phyloP scores from a whole-genome alignment of 2,113 vertebrate genomes.

The Pedetes capensis region DNA sequence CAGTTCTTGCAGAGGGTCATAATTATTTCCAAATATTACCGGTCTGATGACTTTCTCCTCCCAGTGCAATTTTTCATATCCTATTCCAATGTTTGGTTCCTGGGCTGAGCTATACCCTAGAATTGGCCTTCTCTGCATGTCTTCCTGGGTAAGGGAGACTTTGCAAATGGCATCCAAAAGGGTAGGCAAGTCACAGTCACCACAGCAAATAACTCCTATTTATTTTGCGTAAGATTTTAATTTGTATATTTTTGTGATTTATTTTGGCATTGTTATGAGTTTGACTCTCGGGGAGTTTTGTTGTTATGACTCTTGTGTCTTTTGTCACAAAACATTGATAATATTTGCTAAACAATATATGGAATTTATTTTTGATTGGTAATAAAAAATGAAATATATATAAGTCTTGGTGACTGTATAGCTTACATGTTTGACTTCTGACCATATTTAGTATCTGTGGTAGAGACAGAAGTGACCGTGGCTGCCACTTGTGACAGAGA shows the following conservation, averaged over 20 bases:
- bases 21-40: constrained; percentile 68
- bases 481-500: background rate
- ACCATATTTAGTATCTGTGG: background rate
- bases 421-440: background rate
- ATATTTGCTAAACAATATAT: constrained; percentile 80
- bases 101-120: constrained; percentile 65
- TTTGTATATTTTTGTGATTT: constrained; percentile 82
- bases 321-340: constrained; percentile 79
- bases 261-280: constrained; percentile 79
- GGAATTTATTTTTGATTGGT: constrained; percentile 83
- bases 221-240: constrained; percentile 81
- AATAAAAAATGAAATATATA: constrained; percentile 75
- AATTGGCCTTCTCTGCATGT: background rate
- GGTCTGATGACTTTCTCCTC: constrained; percentile 69
- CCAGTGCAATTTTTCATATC: constrained; percentile 67
- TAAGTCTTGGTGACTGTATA: constrained; percentile 17
- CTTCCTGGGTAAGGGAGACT: constrained; percentile 42
- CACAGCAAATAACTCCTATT: constrained; percentile 71
- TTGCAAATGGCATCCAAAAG: constrained; percentile 32
- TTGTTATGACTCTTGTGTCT: constrained; percentile 80
- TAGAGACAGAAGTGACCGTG: background rate
- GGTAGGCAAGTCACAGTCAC: constrained; percentile 59
- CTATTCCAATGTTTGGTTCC: constrained; percentile 54
- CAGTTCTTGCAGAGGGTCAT: constrained; percentile 68
- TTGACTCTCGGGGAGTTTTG: constrained; percentile 81